phyloP scores from a whole-genome alignment of 2,113 vertebrate genomes.

The Murina feae region DNA sequence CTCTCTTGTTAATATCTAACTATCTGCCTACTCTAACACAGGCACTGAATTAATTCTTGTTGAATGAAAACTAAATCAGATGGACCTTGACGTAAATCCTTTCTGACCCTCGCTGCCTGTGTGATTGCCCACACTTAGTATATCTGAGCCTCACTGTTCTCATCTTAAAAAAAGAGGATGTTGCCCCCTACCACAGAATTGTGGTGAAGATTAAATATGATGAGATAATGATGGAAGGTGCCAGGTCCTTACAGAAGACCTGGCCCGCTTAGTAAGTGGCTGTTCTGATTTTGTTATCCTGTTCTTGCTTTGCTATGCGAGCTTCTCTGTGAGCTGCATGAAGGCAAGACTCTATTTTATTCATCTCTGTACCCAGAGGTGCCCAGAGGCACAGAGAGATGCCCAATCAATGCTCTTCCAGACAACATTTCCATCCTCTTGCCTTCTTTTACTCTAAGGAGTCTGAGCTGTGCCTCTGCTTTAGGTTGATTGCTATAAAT shows the following conservation, averaged over 20 bases:
- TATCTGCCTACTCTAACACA: background rate
- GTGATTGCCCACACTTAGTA: no score
- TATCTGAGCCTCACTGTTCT: background rate
- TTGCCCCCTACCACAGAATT: rapidly evolving
- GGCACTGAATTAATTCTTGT: background rate
- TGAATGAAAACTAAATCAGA: background rate
- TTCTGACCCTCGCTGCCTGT: background rate
- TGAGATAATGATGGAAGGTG: background rate
- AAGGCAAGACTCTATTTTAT: background rate
- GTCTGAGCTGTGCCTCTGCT: background rate
- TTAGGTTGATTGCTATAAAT: background rate
- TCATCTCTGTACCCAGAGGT: background rate
- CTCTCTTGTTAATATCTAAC: background rate
- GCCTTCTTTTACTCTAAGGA: background rate
- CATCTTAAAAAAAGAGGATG: background rate
- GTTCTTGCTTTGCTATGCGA: background rate
- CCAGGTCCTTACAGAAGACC: background rate
- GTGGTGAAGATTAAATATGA: background rate
- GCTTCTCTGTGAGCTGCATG: background rate
- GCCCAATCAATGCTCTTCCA: background rate
- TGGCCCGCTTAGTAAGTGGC: background rate
- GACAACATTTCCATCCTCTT: background rate
- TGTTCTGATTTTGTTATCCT: background rate
- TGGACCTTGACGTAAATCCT: background rate
- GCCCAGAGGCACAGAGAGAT: background rate